Percentiles rank a stretch among this genome's conserved stretches.
Evolutionary conservation across 2,888 invertebrate genomes (phyloP).

Genomic region (Standfussiana lucernea): DNA sequence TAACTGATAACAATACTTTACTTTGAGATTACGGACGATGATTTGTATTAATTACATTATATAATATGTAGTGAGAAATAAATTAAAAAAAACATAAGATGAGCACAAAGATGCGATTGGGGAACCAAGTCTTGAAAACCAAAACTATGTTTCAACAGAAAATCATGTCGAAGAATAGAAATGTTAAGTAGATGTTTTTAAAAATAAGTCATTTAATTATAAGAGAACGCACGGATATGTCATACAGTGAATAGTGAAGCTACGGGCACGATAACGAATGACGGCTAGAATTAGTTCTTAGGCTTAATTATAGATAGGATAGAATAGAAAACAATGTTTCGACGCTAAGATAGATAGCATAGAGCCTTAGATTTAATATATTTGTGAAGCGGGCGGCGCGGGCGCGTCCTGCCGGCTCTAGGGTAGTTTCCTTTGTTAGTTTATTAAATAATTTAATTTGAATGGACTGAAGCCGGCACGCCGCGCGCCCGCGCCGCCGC

Average conservation of each 20-base stretch:
- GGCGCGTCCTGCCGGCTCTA: conserved; percentile 82
- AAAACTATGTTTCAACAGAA: conserved; percentile 84
- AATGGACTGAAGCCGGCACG: conserved; percentile 87
- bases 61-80: conserved; percentile 70
- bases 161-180: conserved; percentile 87
- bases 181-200: conserved; percentile 89
- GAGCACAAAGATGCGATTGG: conserved; percentile 85
- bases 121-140: conserved; percentile 85
- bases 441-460: conserved; percentile 90
- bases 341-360: conserved; percentile 89
- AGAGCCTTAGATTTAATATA: conserved; percentile 87
- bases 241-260: conserved; percentile 82
- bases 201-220: conserved; percentile 87
- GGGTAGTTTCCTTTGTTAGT: conserved; percentile 90
- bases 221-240: conserved; percentile 86
- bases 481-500: conserved; percentile 75
- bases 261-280: conserved; percentile 81
- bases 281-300: conserved; percentile 85
- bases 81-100: conserved; percentile 59
- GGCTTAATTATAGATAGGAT: conserved; percentile 89
- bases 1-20: conserved; percentile 70
- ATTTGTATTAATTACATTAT: conserved; percentile 58
- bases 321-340: conserved; percentile 89
- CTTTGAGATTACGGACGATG: conserved; percentile 78
- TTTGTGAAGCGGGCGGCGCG: conserved; percentile 76